A percentile compares a stretch with the other conserved stretches of the same genome.
These are phyloP conservation scores for Prenolepis imparis DNA, from an alignment of 2,888 invertebrate genomes.

Conservation along the genomic window DNA sequence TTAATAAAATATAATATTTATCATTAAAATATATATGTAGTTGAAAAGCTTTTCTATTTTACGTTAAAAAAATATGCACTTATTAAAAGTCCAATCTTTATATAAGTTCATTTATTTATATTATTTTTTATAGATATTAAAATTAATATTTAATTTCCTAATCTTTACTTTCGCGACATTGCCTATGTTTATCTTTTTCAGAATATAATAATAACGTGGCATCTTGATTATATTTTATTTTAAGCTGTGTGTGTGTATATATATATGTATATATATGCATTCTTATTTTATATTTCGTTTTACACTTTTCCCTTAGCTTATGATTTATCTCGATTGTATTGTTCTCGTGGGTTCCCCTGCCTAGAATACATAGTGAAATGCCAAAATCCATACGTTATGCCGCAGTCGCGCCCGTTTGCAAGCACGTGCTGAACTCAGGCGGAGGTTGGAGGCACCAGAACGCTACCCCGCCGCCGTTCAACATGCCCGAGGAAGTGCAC, in stretches of 20 bases:
- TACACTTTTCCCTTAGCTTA: neutral
- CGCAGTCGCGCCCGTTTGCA: conserved; percentile 83
- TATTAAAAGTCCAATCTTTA: neutral
- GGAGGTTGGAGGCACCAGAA: conserved; percentile 73
- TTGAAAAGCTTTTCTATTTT: neutral
- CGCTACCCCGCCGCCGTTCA: conserved; percentile 76
- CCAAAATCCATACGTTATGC: conserved; percentile 43
- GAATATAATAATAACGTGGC: neutral
- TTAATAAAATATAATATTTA: neutral
- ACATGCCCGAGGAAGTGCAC: conserved; percentile 92
- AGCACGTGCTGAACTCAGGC: conserved; percentile 78
- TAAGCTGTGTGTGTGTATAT: too few species aligned
- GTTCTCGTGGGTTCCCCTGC: neutral
- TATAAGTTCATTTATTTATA: neutral
- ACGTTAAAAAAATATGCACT: neutral
- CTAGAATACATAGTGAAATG: conserved; percentile 25
- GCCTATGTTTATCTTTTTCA: neutral
- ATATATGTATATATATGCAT: neutral
- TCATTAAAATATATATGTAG: neutral
- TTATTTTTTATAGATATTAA: neutral
- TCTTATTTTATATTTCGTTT: neutral
- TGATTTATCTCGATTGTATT: conserved; percentile 22
- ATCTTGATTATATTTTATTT: neutral
- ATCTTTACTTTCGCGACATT: neutral
- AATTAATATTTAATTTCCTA: neutral